Evolutionary conservation across 2,113 vertebrate species (phyloP).

Genomic region (Pterocles gutturalis): DNA sequence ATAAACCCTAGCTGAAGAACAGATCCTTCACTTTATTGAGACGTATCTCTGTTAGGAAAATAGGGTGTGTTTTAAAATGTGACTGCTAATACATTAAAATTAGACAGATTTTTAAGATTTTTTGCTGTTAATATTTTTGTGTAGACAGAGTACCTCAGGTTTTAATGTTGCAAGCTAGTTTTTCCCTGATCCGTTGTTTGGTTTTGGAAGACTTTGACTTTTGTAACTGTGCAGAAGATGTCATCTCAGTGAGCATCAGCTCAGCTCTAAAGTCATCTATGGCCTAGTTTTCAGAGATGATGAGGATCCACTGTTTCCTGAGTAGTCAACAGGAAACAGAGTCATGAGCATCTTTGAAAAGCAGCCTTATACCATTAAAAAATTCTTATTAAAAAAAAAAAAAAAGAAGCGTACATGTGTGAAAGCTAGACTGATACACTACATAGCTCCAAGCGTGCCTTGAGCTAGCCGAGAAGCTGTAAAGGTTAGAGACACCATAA

Average conservation of each 20-base stretch:
- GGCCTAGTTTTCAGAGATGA: neutral
- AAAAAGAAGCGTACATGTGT: neutral
- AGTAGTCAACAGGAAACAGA: neutral
- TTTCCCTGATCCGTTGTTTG: neutral
- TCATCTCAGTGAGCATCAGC: neutral
- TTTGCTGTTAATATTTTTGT: neutral
- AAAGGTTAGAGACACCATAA: neutral
- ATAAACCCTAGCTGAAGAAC: neutral
- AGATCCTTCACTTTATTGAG: neutral
- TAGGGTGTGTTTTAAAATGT: neutral
- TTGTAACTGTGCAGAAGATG: neutral
- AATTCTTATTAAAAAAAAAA: neutral
- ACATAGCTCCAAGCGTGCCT: neutral
- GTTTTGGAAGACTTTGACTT: neutral
- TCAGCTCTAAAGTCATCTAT: neutral
- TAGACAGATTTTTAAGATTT: neutral
- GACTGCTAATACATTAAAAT: neutral
- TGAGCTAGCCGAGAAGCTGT: fast-evolving
- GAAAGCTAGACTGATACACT: neutral
- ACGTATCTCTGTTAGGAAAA: neutral
- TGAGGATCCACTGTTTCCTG: neutral
- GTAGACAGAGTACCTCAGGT: neutral
- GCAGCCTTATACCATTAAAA: neutral
- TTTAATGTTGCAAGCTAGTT: neutral
- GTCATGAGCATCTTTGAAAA: neutral